Conservation (phyloP, 2,113 vertebrate genomes). For the Paralichthys olivaceus region DNA sequence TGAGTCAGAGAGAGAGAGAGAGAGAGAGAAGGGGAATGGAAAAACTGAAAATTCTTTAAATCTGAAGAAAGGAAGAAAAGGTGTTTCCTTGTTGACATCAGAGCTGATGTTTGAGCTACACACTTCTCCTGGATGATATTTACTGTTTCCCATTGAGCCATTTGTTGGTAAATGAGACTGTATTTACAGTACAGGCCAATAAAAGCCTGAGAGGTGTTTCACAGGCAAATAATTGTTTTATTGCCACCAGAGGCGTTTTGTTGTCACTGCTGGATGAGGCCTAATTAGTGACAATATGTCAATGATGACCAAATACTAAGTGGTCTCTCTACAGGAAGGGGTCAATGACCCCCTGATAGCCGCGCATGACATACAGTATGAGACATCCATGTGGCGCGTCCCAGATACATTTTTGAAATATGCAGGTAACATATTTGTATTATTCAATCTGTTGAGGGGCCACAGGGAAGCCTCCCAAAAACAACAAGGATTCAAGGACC, state of each 20-base stretch:
- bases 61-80: neutral
- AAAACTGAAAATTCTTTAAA: neutral
- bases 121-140: constrained; percentile 23
- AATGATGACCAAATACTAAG: constrained; percentile 53
- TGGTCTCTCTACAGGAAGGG: neutral
- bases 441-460: no score
- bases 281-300: constrained; percentile 68
- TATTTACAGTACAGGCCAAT: constrained; percentile 69
- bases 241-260: constrained; percentile 63
- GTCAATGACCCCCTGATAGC: neutral
- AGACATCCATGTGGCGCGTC: no score
- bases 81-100: constrained; percentile 1
- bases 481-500: constrained; percentile 4
- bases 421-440: neutral
- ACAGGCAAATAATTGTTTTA: constrained; percentile 74
- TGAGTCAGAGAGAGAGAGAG: neutral
- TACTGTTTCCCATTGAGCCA: constrained; percentile 40
- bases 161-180: constrained; percentile 52
- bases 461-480: neutral
- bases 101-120: neutral
- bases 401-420: neutral
- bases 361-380: neutral
- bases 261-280: constrained; percentile 59
- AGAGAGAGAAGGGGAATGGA: neutral
- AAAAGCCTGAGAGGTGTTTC: constrained; percentile 61